Percentiles rank a stretch among this genome's conserved stretches.
phyloP scores from a whole-genome alignment of 2,888 invertebrate species.

The Aproaerema taeniolella region DNA sequence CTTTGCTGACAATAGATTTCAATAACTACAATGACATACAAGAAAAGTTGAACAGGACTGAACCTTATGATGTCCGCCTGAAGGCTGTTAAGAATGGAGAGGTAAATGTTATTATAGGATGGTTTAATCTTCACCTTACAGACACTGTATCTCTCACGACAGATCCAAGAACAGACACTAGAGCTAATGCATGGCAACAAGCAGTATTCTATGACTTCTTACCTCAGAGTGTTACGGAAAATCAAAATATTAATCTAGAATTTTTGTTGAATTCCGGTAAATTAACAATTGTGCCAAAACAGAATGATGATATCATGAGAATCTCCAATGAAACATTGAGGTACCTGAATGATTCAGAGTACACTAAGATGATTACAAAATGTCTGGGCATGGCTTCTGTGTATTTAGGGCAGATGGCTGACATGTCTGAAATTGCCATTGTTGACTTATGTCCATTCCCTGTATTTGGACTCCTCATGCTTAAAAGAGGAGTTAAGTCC shows the following conservation, averaged over 20 bases:
- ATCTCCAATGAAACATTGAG: conserved; percentile 49
- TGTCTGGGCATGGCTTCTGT: conserved; percentile 50
- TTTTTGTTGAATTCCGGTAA: conserved; percentile 57
- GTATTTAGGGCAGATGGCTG: conserved; percentile 52
- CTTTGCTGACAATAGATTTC: conserved; percentile 80
- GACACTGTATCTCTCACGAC: conserved; percentile 79
- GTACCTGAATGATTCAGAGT: conserved; percentile 71
- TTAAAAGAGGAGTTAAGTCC: conserved; percentile 64
- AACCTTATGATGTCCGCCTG: conserved; percentile 52
- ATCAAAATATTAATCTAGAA: conserved; percentile 42
- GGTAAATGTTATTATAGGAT: conserved; percentile 82
- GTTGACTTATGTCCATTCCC: conserved; percentile 81
- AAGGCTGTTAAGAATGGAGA: conserved; percentile 62
- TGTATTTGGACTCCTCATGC: conserved; percentile 76
- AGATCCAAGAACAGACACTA: conserved; percentile 66
- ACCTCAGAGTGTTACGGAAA: conserved; percentile 41
- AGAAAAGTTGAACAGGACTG: conserved; percentile 41
- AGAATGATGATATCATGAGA: conserved; percentile 33
- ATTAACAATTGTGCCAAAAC: conserved; percentile 40
- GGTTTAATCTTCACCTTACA: conserved; percentile 85
- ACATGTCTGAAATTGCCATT: conserved; percentile 49
- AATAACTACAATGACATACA: conserved; percentile 72
- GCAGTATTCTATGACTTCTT: conserved; percentile 81
- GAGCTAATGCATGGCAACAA: conserved; percentile 86
- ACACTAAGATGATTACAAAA: conserved; percentile 49